phyloP scores from a whole-genome alignment of 2,888 invertebrate genomes.

The Cheilosia variabilis region DNA sequence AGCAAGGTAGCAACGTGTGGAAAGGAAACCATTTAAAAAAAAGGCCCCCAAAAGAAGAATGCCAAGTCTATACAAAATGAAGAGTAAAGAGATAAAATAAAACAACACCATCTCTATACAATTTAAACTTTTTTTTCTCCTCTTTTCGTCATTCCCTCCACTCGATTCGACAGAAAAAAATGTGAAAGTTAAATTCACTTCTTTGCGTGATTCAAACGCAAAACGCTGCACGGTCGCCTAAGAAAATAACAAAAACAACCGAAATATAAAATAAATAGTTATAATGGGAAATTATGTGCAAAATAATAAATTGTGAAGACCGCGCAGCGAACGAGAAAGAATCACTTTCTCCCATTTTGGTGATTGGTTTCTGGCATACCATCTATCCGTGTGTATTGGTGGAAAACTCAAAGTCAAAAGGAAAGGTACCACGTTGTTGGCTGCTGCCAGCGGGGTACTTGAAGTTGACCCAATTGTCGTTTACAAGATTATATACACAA shows the following conservation, averaged over 20 bases:
- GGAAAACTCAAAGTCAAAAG: slow-evolving; percentile 10
- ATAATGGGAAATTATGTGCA: slow-evolving; percentile 52
- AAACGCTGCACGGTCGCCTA: slow-evolving; percentile 4
- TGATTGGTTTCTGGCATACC: slow-evolving; percentile 5
- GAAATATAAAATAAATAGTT: slow-evolving; percentile 22
- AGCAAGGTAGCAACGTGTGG: slow-evolving; percentile 11
- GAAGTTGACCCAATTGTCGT: slow-evolving; percentile 55
- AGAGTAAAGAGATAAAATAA: slow-evolving; percentile 15
- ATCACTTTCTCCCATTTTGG: slow-evolving; percentile 60
- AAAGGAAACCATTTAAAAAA: slow-evolving; percentile 3
- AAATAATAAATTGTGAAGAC: slow-evolving; percentile 35
- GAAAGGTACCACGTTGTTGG: slow-evolving; percentile 56
- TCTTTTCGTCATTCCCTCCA: slow-evolving; percentile 6
- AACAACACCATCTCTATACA: slow-evolving; percentile 35
- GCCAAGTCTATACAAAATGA: slow-evolving; percentile 8
- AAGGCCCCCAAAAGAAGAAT: slow-evolving; percentile 2
- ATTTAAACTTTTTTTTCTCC: slow-evolving; percentile 39
- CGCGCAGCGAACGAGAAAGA: slow-evolving; percentile 3
- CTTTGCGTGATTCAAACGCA: background rate
- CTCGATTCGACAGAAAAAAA: slow-evolving; percentile 32
- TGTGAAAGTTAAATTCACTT: slow-evolving; percentile 58
- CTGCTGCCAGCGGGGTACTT: slow-evolving; percentile 42
- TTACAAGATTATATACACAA: slow-evolving; percentile 43
- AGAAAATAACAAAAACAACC: slow-evolving; percentile 17
- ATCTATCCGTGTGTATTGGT: background rate